These are phyloP conservation scores for Auanema sp. DNA, from an alignment of 2,888 invertebrate genomes.

Conservation along the genomic window DNA sequence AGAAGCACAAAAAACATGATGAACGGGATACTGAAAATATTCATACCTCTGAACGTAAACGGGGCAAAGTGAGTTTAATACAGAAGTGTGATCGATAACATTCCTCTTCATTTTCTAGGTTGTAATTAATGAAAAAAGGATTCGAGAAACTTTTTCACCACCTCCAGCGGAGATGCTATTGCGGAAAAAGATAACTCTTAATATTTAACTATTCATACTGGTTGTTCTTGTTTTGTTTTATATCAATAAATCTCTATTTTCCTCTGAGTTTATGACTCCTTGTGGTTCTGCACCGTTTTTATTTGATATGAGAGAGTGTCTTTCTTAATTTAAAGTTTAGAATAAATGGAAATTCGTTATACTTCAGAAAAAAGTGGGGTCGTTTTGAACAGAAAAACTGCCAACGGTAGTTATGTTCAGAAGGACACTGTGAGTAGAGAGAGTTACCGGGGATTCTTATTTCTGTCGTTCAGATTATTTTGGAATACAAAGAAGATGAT, in stretches of 20 bases:
- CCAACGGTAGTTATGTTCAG: conserved; percentile 33
- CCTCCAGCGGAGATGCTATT: conserved; percentile 12
- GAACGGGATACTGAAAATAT: neutral
- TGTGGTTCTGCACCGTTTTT: no score
- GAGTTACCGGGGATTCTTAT: neutral
- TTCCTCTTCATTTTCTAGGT: neutral
- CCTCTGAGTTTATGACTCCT: no score
- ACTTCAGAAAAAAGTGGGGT: neutral
- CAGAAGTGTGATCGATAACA: conserved; percentile 11
- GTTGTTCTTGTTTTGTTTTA: conserved; percentile 1
- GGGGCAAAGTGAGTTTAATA: conserved; percentile 1
- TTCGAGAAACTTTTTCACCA: conserved; percentile 19
- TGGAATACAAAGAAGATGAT: conserved; percentile 33
- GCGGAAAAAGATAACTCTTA: conserved; percentile 18
- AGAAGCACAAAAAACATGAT: conserved; percentile 17
- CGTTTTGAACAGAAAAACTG: conserved; percentile 21
- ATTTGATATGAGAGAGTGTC: no score
- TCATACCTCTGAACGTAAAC: neutral
- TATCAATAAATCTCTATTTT: neutral
- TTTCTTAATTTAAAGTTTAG: no score
- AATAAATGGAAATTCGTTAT: conserved; percentile 6
- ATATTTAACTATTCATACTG: conserved; percentile 10
- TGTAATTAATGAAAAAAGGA: conserved; percentile 17
- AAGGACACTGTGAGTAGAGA: conserved; percentile 28
- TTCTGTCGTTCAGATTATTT: conserved; percentile 15